Base-by-base conservation (phyloP, 2,113 vertebrate species). In the Lampris megalopsis region DNA sequence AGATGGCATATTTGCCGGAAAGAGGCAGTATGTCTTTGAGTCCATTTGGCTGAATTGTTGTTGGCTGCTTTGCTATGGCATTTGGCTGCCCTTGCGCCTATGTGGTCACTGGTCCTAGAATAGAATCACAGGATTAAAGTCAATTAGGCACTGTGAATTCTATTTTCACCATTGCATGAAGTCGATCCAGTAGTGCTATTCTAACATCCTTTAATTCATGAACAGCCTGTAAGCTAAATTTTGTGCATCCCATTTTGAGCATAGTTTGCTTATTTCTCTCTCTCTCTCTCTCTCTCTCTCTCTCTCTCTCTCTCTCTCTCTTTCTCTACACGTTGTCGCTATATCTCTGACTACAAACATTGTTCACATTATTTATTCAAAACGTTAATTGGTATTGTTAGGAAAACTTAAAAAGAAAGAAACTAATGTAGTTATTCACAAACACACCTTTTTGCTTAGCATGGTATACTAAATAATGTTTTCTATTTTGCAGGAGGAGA, bases 401-500 rank as follows among this genome's bases (percentile, higher is more conserved):
- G 3, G 1, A 10, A 9, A 38, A 1, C 9, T 48, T 6, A 35
- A 64, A 60, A 47, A 35, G 6, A 0, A 45, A 45, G 43, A 5
- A 5, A 7, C 43, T 45, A 7, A 45, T 45, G 4, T 45, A 7
- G 43, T 45, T 45, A 45, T 45, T 48, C n/a, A 6, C n/a, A 11
- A 6, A 56, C 54, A 9, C n/a, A 42, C 5, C 6, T 13, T 0
- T 24, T 57, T 49, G 42, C 49, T 9, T 48, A 60, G 1, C 9
- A n/a, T 65, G 40, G 40, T 67, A 64, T 63, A 56, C 6, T 5
- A 13, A 4, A 2, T 3, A 2, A 45, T 49, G n/a, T 3, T 73
- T 82, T 73, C 42, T 79, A 7, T 6, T 9, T 61, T 86, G 87
- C 90, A 99, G 98, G 98, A 99, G 77, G 98, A 99, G 86, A 98